These are phyloP conservation scores for Microtus pennsylvanicus DNA, from an alignment of 2,113 vertebrate species.

Conservation along the genomic window DNA sequence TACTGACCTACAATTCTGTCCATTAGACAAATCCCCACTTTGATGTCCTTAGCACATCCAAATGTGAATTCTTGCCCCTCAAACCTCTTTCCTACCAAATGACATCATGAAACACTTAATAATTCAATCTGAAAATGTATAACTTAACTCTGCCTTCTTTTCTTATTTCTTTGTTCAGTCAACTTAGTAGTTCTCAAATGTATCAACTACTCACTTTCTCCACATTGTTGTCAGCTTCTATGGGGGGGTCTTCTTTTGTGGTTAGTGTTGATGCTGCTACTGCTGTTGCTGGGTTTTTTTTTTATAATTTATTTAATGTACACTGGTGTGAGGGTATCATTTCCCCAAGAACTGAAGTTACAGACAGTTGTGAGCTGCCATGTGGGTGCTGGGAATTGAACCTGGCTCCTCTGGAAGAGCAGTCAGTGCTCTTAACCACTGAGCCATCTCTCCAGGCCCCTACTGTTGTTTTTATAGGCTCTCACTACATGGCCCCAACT, in stretches of 20 bases:
- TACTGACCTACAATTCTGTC: not conserved
- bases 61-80: slow-evolving; percentile 15
- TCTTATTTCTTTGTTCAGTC: not conserved
- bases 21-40: slow-evolving; percentile 24
- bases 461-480: not conserved
- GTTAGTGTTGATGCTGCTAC: not conserved
- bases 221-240: not conserved
- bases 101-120: slow-evolving; percentile 38
- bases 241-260: not conserved
- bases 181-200: slow-evolving; percentile 17
- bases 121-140: not conserved
- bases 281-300: not conserved
- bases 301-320: not conserved
- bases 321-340: not conserved
- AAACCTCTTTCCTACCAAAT: slow-evolving; percentile 16
- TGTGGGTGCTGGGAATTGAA: not conserved
- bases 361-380: not conserved
- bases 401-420: not conserved
- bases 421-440: not conserved
- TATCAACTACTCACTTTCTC: not conserved
- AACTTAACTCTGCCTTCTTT: slow-evolving; percentile 7
- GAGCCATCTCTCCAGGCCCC: not conserved
- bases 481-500: not conserved
- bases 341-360: not conserved
- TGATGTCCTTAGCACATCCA: slow-evolving; percentile 8